These are phyloP conservation scores for Macropodus opercularis DNA, from an alignment of 2,797 vertebrate species.

Conservation along the genomic window DNA sequence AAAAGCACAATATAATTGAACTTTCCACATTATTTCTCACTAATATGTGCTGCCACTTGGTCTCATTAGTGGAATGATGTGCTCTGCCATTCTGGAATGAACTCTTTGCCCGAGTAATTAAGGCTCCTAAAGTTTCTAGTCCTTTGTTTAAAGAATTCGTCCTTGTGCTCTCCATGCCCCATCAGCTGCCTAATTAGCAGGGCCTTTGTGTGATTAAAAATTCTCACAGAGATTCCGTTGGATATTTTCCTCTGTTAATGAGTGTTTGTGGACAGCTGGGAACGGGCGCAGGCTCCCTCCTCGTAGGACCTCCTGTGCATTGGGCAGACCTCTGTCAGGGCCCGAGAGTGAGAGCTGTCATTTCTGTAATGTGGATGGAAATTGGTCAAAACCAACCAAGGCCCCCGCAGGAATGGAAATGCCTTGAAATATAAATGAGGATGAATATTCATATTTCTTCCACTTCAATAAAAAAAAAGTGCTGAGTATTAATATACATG, in stretches of 20 bases:
- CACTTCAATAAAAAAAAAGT: constrained; percentile 85
- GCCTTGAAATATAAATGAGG: constrained; percentile 99
- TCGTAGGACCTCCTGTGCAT: constrained; percentile 92
- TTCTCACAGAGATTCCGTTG: constrained; percentile 99
- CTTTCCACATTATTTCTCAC: constrained; percentile 89
- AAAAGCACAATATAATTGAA: constrained; percentile 90
- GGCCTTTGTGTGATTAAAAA: constrained; percentile 98
- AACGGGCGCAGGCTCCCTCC: constrained; percentile 87
- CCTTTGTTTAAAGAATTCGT: constrained; percentile 99
- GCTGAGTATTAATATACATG: constrained; percentile 99
- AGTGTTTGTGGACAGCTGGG: constrained; percentile 99
- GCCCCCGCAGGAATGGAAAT: constrained; percentile 91
- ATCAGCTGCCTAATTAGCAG: constrained; percentile 99
- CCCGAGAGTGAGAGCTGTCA: constrained; percentile 99
- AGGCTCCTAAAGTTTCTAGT: constrained; percentile 99
- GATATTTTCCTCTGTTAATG: constrained; percentile 99
- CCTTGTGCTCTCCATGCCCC: constrained; percentile 99
- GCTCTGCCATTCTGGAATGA: constrained; percentile 99
- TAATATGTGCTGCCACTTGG: constrained; percentile 91
- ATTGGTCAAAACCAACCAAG: constrained; percentile 91
- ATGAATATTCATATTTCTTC: constrained; percentile 99
- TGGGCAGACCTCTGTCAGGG: constrained; percentile 97
- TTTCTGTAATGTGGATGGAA: constrained; percentile 94
- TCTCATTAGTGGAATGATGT: constrained; percentile 98
- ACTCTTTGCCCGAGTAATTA: constrained; percentile 99